phyloP scores from a whole-genome alignment of 2,888 invertebrate species.

The Nomada ruficornis region DNA sequence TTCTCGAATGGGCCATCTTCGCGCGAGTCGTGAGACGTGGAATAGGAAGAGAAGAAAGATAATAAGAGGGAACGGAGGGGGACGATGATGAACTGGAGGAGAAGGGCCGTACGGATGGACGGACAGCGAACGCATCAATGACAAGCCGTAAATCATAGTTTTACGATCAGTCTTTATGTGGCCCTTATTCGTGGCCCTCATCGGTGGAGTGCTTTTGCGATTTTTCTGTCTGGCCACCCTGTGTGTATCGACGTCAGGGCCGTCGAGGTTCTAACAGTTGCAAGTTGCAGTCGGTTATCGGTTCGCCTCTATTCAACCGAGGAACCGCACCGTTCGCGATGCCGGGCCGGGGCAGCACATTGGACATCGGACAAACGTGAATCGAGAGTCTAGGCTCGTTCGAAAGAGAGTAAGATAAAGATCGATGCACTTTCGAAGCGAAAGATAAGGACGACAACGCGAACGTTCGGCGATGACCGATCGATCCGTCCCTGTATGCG shows the following conservation, averaged over 20 bases:
- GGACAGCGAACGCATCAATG: slow-evolving; percentile 78
- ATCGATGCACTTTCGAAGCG: background rate
- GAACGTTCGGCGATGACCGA: background rate
- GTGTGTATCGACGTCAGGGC: slow-evolving; percentile 60
- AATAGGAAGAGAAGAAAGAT: slow-evolving; percentile 60
- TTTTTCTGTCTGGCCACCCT: slow-evolving; percentile 75
- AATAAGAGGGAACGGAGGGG: slow-evolving; percentile 65
- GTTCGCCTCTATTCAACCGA: background rate
- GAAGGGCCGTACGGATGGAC: slow-evolving; percentile 62
- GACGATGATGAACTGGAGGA: slow-evolving; percentile 63
- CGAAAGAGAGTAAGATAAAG: background rate
- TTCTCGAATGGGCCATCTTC: slow-evolving; percentile 39
- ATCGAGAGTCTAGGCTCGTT: background rate
- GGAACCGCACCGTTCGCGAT: background rate
- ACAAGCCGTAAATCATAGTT: slow-evolving; percentile 84
- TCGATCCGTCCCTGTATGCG: slow-evolving; percentile 63
- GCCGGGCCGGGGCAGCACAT: background rate
- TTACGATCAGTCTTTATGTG: slow-evolving; percentile 80
- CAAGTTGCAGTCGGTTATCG: no score
- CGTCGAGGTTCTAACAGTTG: slow-evolving; percentile 39
- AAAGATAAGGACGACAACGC: background rate
- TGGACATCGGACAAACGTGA: background rate
- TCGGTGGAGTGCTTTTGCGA: slow-evolving; percentile 65
- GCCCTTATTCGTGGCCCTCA: slow-evolving; percentile 77
- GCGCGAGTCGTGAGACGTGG: slow-evolving; percentile 28